Conservation (phyloP, 2,888 invertebrate genomes). For the Ormyrus labotus region DNA sequence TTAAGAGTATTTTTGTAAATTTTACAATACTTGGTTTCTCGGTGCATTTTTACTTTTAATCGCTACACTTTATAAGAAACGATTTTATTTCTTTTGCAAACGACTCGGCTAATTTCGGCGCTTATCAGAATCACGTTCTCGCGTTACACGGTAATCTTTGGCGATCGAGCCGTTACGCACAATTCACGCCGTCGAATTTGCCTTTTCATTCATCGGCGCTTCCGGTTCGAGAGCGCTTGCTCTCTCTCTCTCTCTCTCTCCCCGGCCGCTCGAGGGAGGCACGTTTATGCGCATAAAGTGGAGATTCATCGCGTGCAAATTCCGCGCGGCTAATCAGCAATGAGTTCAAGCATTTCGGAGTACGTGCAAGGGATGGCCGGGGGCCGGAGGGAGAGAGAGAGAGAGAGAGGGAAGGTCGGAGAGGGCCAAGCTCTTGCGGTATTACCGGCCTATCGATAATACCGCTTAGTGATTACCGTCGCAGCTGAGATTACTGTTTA, state of each 20-base stretch:
- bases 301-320: constrained; percentile 38
- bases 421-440: constrained; percentile 27
- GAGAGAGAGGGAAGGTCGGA: not conserved
- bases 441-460: constrained; percentile 47
- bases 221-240: no score
- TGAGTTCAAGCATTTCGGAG: constrained; percentile 54
- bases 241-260: not conserved
- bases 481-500: constrained; percentile 47
- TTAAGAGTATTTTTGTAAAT: no score
- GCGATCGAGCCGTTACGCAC: no score
- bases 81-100: no score
- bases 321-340: constrained; percentile 51
- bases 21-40: no score
- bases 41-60: no score
- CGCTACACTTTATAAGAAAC: no score
- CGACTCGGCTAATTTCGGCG: no score
- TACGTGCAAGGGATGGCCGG: no score
- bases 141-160: no score
- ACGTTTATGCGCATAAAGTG: constrained; percentile 18
- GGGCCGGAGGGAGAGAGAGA: not conserved
- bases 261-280: not conserved
- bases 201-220: not conserved
- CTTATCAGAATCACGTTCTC: no score
- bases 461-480: constrained; percentile 47
- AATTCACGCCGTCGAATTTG: no score